phyloP scores from a whole-genome alignment of 2,888 invertebrate species.

The Tyria jacobaeae region DNA sequence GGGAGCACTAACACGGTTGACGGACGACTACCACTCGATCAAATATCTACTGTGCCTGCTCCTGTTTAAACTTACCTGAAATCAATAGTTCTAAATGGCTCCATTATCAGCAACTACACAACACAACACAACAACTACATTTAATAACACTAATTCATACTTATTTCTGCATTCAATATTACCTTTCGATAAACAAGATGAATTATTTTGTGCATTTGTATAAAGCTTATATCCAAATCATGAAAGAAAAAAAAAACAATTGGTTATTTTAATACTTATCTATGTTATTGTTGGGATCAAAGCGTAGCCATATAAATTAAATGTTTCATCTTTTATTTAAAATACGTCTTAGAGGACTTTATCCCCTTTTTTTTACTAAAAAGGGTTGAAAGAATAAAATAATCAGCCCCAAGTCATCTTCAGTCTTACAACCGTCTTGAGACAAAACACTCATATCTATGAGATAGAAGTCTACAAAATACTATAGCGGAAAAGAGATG shows the following conservation, averaged over 20 bases:
- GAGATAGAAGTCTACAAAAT: constrained; percentile 43
- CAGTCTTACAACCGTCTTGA: constrained; percentile 40
- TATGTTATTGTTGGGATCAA: background rate
- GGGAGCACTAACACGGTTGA: too few relatives aligned
- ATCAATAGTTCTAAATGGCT: too few relatives aligned
- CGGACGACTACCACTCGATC: too few relatives aligned
- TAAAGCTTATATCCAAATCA: too few relatives aligned
- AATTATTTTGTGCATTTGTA: too few relatives aligned
- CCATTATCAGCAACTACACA: too few relatives aligned
- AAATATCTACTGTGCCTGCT: too few relatives aligned
- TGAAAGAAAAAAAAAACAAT: background rate
- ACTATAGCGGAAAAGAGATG: constrained; percentile 63
- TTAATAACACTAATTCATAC: too few relatives aligned
- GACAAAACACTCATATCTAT: constrained; percentile 43
- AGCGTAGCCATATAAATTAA: background rate
- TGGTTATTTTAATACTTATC: background rate
- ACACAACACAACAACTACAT: too few relatives aligned
- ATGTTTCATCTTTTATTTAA: constrained; percentile 1
- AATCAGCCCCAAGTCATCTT: constrained; percentile 15
- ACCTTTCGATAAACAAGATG: too few relatives aligned
- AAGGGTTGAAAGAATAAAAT: constrained; percentile 19
- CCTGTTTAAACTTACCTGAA: too few relatives aligned
- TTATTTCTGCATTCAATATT: too few relatives aligned
- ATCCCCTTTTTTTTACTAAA: background rate
- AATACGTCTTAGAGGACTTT: background rate